These are phyloP conservation scores for Meloidogyne chitwoodi DNA, from an alignment of 1,140 invertebrate species.

Conservation along the genomic window DNA sequence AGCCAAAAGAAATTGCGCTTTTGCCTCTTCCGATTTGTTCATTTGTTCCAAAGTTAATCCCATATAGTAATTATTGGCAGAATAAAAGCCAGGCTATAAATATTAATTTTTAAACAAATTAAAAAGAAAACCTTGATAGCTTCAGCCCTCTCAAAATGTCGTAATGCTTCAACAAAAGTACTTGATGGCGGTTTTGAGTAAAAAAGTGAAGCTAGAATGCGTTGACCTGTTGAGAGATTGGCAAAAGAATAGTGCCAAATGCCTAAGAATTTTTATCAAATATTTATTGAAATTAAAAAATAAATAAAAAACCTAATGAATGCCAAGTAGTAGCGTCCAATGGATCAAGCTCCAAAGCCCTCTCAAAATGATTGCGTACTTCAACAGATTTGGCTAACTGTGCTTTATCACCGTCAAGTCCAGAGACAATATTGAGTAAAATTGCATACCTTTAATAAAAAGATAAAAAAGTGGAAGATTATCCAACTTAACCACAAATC, in stretches of 20 bases:
- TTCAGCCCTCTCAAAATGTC: slow-evolving; percentile 54
- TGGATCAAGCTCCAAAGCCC: slow-evolving; percentile 52
- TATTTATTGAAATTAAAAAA: background rate
- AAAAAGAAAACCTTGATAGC: slow-evolving; percentile 28
- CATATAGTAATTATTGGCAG: slow-evolving; percentile 52
- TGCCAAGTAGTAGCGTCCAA: slow-evolving; percentile 58
- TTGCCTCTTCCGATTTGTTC: slow-evolving; percentile 42
- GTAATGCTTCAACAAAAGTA: slow-evolving; percentile 55
- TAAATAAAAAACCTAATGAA: slow-evolving; percentile 43
- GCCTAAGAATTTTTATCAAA: slow-evolving; percentile 29
- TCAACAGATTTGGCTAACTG: slow-evolving; percentile 42
- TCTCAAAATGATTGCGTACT: slow-evolving; percentile 51
- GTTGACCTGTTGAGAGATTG: slow-evolving; percentile 39
- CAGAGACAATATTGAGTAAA: slow-evolving; percentile 53
- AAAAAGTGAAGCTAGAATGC: slow-evolving; percentile 47
- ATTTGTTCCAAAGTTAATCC: slow-evolving; percentile 47
- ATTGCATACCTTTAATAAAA: slow-evolving; percentile 59
- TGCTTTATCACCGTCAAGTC: slow-evolving; percentile 53
- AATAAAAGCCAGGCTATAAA: slow-evolving; percentile 53
- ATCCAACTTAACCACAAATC: no score
- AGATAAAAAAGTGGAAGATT: no score
- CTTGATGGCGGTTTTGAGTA: slow-evolving; percentile 50
- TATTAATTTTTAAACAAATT: background rate
- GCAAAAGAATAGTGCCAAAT: slow-evolving; percentile 58
- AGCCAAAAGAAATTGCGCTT: slow-evolving; percentile 44